A percentile compares a stretch with the other conserved stretches of the same genome.
phyloP scores from a whole-genome alignment of 2,113 vertebrate species.

The Phrynosoma blainvillii region DNA sequence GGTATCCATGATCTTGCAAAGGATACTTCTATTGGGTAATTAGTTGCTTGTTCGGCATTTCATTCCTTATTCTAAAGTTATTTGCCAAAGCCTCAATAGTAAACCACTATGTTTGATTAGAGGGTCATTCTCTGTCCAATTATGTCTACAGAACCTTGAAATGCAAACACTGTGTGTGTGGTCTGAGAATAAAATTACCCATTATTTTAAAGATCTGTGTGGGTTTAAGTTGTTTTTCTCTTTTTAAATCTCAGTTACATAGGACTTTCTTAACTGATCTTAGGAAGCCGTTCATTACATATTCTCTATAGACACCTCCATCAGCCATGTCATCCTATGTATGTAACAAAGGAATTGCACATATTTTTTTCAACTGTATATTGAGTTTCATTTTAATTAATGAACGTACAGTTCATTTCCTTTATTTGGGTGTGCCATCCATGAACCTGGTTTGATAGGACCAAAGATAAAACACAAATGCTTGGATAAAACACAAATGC shows the following conservation, averaged over 20 bases:
- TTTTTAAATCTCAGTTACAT: not conserved
- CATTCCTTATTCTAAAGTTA: not conserved
- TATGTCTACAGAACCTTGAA: not conserved
- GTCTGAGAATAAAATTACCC: not conserved
- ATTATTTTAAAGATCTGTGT: not conserved
- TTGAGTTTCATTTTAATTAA: constrained; percentile 1
- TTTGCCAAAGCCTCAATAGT: not conserved
- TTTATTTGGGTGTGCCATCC: not conserved
- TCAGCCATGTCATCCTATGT: not conserved
- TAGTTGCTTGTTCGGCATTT: not conserved
- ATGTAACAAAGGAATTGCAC: not conserved
- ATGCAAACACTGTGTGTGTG: not conserved
- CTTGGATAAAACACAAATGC: not conserved
- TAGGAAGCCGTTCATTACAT: not conserved
- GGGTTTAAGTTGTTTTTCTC: not conserved
- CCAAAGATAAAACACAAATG: not conserved
- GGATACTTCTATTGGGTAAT: not conserved
- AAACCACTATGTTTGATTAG: not conserved
- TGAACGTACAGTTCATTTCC: constrained; percentile 3
- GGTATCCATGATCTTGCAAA: not conserved
- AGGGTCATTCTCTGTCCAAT: not conserved
- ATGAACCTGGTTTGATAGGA: not conserved
- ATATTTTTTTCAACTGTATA: too few relatives aligned
- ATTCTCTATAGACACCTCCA: not conserved
- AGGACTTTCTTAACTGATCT: not conserved